Base-by-base conservation (phyloP, 2,113 vertebrate genomes). In the Alexandromys fortis region DNA sequence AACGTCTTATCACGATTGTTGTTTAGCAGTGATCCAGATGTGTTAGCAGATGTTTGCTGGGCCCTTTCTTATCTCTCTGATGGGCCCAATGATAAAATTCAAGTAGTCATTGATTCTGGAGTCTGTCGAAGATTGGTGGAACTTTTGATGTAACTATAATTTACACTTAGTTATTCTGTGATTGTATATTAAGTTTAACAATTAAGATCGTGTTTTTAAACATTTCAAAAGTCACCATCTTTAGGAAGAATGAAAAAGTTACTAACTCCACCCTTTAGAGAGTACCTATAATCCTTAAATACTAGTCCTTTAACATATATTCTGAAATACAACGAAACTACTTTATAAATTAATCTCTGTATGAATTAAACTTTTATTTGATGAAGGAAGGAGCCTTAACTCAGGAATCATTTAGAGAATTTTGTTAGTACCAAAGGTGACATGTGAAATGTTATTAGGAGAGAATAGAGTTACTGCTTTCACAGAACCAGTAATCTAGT, bases 61-160 rank as follows among this genome's bases (percentile, higher is more conserved):
- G 99, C 99, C 58, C 99, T 99, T 82, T 99, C 99, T 92, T 99
- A 99, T 96, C 99, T 99, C 94, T 99, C 99, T 8, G 99, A 99
- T 95, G 99, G 99, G 94, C 99, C 99, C 35, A 99, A 99, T 96
- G 99, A 99, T 96, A 99, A 99, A 98, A 99, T 99, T 97, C 99
- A 99, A 98, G 99, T 99, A 17, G 99, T 99, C 96, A 99, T 99
- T 95, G 99, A 99, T 98, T 99, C 99, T 45, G 99, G 99, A 96
- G 99, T 99, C 68, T 99, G 99, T 97, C 98, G 99, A 98, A 99
- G 99, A 98, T 98, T 99, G 97, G 99, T 99, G 91, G 99, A 99
- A 98, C 98, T 99, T 97, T 98, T 99, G 91, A 99, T 99, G 99
- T 99, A 98, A 99, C 98, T 98, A 97, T 94, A 73, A 97, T 78